phyloP scores from a whole-genome alignment of 2,113 vertebrate genomes.

The Nothobranchius kuhntae region DNA sequence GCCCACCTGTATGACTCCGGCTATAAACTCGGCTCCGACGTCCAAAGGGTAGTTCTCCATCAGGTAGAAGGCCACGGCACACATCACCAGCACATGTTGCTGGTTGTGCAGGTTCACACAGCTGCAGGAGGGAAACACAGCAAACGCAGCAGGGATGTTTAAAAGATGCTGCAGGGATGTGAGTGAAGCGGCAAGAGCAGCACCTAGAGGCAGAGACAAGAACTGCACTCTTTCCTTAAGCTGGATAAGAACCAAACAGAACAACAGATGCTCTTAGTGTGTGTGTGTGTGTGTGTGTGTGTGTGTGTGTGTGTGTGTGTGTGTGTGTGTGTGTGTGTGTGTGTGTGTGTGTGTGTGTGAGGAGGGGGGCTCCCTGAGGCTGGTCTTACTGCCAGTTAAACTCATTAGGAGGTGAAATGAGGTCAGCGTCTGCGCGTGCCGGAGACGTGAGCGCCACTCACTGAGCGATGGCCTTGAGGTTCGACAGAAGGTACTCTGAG shows the following conservation, averaged over 20 bases:
- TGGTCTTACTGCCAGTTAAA: constrained; percentile 17
- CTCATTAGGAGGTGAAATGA: constrained; percentile 24
- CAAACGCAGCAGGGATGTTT: neutral
- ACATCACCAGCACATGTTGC: constrained; percentile 97
- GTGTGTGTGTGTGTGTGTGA: neutral
- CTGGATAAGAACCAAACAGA: constrained; percentile 25
- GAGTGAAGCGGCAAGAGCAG: constrained; percentile 25
- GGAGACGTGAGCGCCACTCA: constrained; percentile 71
- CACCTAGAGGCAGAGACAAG: constrained; percentile 29
- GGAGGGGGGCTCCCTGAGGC: neutral
- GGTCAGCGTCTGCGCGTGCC: constrained; percentile 2
- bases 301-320: neutral
- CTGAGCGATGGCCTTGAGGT: constrained; percentile 87
- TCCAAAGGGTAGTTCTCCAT: constrained; percentile 98
- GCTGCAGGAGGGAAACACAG: constrained; percentile 74
- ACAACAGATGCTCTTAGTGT: constrained; percentile 6
- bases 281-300: neutral
- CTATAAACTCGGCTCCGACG: constrained; percentile 93
- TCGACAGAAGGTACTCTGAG: constrained; percentile 92
- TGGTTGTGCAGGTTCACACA: constrained; percentile 95
- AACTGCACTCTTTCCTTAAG: neutral
- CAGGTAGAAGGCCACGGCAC: constrained; percentile 96
- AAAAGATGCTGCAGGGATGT: neutral
- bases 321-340: no score
- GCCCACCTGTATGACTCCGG: constrained; percentile 90